These are phyloP conservation scores for Engraulis encrasicolus DNA, from an alignment of 2,113 vertebrate genomes.

Conservation along the genomic window DNA sequence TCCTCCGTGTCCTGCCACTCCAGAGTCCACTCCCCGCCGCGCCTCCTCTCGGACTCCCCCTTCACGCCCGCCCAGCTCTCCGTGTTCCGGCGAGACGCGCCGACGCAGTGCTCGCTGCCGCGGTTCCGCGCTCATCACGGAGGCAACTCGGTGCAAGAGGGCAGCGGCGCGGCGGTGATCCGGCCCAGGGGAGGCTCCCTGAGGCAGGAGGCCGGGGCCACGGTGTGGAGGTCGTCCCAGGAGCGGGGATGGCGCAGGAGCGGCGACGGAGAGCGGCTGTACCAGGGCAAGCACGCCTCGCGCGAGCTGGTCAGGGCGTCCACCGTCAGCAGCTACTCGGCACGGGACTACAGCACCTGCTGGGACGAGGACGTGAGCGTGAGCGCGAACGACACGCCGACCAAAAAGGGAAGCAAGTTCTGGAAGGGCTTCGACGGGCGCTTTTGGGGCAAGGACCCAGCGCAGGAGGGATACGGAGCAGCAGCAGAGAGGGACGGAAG, in stretches of 20 bases:
- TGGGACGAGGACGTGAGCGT: constrained; percentile 60
- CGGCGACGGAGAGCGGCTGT: constrained; percentile 71
- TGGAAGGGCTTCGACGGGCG: constrained; percentile 73
- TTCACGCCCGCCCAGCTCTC: constrained; percentile 73
- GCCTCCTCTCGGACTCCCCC: constrained; percentile 71
- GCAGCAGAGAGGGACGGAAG: constrained; percentile 64
- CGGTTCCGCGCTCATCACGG: constrained; percentile 61
- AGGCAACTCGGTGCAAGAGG: constrained; percentile 63
- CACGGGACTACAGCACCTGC: constrained; percentile 61
- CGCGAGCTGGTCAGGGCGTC: constrained; percentile 77
- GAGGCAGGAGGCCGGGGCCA: constrained; percentile 62
- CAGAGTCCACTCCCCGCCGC: constrained; percentile 70
- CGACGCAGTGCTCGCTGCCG: constrained; percentile 78
- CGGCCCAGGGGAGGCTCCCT: constrained; percentile 72
- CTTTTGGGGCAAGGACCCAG: constrained; percentile 72
- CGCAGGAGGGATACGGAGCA: constrained; percentile 60
- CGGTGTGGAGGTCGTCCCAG: constrained; percentile 59
- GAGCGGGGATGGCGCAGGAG: constrained; percentile 59
- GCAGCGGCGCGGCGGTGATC: constrained; percentile 36
- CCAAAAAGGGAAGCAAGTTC: constrained; percentile 64
- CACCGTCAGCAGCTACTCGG: constrained; percentile 72
- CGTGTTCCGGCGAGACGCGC: constrained; percentile 74
- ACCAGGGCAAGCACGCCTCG: constrained; percentile 78
- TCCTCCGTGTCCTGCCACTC: constrained; percentile 59
- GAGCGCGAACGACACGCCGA: constrained; percentile 33